Evolutionary conservation across 2,113 vertebrate species (phyloP).

Genomic region (zebrafish (Danio rerio)): DNA sequence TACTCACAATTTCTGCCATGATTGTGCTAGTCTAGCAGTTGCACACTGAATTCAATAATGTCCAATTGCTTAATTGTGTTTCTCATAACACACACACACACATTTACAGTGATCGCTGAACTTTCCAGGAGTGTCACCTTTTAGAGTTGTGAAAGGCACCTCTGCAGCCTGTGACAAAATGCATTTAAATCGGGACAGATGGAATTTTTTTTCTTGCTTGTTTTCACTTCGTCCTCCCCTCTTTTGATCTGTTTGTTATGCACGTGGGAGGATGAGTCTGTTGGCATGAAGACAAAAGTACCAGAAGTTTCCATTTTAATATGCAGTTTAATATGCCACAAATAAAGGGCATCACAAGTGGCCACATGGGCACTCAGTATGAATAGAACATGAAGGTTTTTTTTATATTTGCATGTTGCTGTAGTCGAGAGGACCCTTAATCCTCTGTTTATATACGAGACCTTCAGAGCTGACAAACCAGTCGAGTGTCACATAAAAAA

Average conservation of each 20-base stretch:
- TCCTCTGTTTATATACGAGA: slow-evolving; percentile 20
- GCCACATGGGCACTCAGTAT: slow-evolving; percentile 42
- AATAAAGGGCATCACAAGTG: slow-evolving; percentile 66
- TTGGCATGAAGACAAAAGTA: slow-evolving; percentile 63
- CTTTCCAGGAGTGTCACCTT: slow-evolving; percentile 69
- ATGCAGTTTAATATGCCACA: slow-evolving; percentile 51
- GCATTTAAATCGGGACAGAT: slow-evolving; percentile 77
- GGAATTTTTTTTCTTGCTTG: slow-evolving; percentile 63
- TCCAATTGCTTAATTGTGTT: background rate
- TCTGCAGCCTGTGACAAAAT: slow-evolving; percentile 57
- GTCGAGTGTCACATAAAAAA: slow-evolving; percentile 18
- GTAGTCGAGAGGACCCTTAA: slow-evolving; percentile 6
- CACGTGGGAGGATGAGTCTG: slow-evolving; percentile 56
- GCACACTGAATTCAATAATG: too few species aligned
- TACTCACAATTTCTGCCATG: too few species aligned
- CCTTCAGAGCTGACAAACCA: background rate
- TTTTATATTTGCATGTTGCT: slow-evolving; percentile 1
- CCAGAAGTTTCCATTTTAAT: slow-evolving; percentile 58
- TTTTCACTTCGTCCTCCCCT: slow-evolving; percentile 49
- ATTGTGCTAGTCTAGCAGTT: too few species aligned
- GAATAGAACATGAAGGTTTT: slow-evolving; percentile 48
- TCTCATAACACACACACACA: background rate
- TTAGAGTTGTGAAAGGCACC: slow-evolving; percentile 71
- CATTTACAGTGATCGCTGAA: slow-evolving; percentile 45
- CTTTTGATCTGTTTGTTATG: slow-evolving; percentile 65